Conservation (phyloP, 2,113 vertebrate genomes). For the Cheilinus undulatus region DNA sequence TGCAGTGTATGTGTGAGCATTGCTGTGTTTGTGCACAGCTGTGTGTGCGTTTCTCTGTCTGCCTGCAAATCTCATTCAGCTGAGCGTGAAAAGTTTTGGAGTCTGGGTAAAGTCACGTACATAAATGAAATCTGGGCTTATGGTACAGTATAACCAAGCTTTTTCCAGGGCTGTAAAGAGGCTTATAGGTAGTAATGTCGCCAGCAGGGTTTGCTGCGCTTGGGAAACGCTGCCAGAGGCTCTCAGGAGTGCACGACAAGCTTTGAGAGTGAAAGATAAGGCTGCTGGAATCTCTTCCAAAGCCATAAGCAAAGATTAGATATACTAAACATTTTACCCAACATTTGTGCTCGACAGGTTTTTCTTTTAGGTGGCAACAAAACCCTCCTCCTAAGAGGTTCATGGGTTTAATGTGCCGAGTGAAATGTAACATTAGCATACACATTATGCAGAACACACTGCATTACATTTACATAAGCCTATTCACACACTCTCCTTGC, state of each 20-base stretch:
- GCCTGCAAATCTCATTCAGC: constrained; percentile 66
- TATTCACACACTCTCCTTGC: constrained; percentile 20
- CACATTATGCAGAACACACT: constrained; percentile 1
- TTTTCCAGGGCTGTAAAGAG: constrained; percentile 69
- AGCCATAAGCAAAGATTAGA: constrained; percentile 68
- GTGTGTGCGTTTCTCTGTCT: constrained; percentile 31
- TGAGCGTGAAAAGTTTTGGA: constrained; percentile 73
- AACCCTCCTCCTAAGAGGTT: constrained; percentile 14
- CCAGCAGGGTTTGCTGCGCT: constrained; percentile 64
- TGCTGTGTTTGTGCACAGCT: constrained; percentile 4
- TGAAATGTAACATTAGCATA: constrained; percentile 28
- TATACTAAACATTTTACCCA: constrained; percentile 61
- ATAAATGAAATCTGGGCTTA: constrained; percentile 73
- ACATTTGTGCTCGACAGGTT: constrained; percentile 13
- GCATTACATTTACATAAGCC: constrained; percentile 25
- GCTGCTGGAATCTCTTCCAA: constrained; percentile 53
- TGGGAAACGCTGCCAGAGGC: constrained; percentile 27
- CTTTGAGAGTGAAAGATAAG: constrained; percentile 60
- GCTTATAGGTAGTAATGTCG: constrained; percentile 74
- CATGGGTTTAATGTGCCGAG: constrained; percentile 39
- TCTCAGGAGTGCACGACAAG: constrained; percentile 58
- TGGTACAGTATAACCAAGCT: constrained; percentile 62
- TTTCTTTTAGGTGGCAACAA: constrained; percentile 43
- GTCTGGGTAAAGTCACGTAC: constrained; percentile 72
- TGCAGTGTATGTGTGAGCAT: constrained; percentile 37